Evolutionary conservation across 2,888 invertebrate species (phyloP), one percentile per base, ranked within the genome.

Genomic region (Drosophila mimetica): DNA sequence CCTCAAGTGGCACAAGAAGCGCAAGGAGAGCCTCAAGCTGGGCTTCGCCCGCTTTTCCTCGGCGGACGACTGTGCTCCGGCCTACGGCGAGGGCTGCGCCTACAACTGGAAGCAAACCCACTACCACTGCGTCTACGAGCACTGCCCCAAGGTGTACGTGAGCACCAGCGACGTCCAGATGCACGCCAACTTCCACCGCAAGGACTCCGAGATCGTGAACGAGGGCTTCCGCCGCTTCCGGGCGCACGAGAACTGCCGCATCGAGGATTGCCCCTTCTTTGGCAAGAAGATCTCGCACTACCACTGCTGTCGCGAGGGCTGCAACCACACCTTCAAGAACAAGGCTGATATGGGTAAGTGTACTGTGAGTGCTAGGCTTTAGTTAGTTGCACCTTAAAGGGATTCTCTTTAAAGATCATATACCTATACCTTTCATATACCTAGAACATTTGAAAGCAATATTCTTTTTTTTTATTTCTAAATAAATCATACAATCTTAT

Each of bases 131-230:
- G 95, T 99, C 75, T 98, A 98, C 92, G 97, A 96, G 90, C 96
- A 96, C 78, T 97, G 97, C 91, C 96, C 96, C 93, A 98, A 98
- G 93, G 97, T 98, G 0, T 99, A 99, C 93, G 98, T 99, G 90
- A 98, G 98, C 86, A 99, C 99, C 4, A 98, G 98, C 50, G 99
- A 99, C 92, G 99, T 99, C 4, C 99, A 99, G 92, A 99, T 99
- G 99, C 99, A 99, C 92, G 98, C 99, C 4, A 99, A 99, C 92
- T 99, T 98, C 92, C 99, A 99, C 92, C 95, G 98, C 59, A 99
- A 99, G 91, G 98, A 99, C 91, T 97, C 98, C 0, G 98, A 98
- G 16, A 99, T 99, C 85, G 97, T 98, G 60, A 98, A 98, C 90
- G 99, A 99, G 91, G 99, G 99, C 1, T 99, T 99, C 93, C 98